Evolutionary conservation across 2,888 invertebrate species (phyloP), one percentile per base, ranked within the genome.

Genomic region (Clusia tigrina): DNA sequence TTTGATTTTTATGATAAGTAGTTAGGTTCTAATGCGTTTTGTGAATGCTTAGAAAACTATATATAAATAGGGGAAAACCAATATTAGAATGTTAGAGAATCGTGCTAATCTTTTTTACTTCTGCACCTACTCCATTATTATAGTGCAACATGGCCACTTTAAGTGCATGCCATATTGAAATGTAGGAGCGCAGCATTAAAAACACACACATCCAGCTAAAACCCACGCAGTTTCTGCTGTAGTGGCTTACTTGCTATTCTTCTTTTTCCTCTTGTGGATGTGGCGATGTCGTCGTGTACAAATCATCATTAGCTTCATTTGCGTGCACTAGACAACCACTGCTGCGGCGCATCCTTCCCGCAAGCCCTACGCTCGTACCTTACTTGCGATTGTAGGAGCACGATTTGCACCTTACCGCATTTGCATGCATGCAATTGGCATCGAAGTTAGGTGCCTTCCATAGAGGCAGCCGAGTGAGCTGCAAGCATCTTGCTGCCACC

Each of bases 271-370:
- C 2, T 1, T 25, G 52, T 24, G 22, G 52, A 12, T 52, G 52
- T 20, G 24, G 5, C 20, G 2, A 5, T 24, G 52, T 20, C 52
- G 5, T 53, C 62, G 42, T 56, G 54, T 56, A 61, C 67, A 65
- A 67, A 67, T 67, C 67, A 63, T 67, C 62, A 63, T 67, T 65
- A 65, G 55, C 60, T 67, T 62, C 64, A 65, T 61, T 65, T 65
- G 52, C 46, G 52, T 48, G 60, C 53, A 60, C 62, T 15, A 42
- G 42, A 42, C 57, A 25, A 48, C 42, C 37, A 54, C 55, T 58
- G 54, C 54, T 22, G 15, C 24, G 48, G 48, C 55, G n/a, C n/a
- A n/a, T n/a, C n/a, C n/a, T 18, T 15, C 26, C 48, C 5, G 57
- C 42, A 17, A n/a, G n/a, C n/a, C n/a, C n/a, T n/a, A n/a, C n/a